A percentile compares a stretch with the other conserved stretches of the same genome.
Evolutionary conservation across 2,797 vertebrate genomes (phyloP).

Genomic region (Lacerta bilineata): DNA sequence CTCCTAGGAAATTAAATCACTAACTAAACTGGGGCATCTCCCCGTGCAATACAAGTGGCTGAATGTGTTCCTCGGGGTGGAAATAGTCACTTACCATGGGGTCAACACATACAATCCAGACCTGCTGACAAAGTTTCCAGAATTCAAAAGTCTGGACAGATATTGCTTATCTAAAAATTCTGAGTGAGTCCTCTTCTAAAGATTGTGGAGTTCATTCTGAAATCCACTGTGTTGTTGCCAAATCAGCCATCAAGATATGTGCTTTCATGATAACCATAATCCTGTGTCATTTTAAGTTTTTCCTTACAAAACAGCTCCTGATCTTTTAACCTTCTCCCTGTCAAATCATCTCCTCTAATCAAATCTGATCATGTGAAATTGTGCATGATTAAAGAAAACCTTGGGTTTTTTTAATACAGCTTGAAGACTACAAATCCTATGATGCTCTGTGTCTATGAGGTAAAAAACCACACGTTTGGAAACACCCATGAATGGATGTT

Average conservation of each 20-base stretch:
- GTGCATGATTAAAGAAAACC: background rate
- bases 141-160: background rate
- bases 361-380: background rate
- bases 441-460: background rate
- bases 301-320: background rate
- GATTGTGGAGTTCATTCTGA: background rate
- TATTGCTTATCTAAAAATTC: background rate
- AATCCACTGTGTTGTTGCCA: background rate
- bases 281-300: background rate
- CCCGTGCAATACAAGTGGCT: conserved; percentile 22
- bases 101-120: background rate
- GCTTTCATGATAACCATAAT: background rate
- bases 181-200: background rate
- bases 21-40: conserved; percentile 51
- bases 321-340: background rate
- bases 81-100: background rate
- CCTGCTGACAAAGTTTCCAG: background rate
- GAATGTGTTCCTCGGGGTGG: background rate
- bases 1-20: conserved; percentile 12
- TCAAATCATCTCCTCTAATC: background rate
- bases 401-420: background rate
- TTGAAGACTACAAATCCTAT: background rate
- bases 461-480: background rate
- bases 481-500: background rate
- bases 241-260: background rate